These are phyloP conservation scores for Sebastes miniatus DNA, from an alignment of 2,797 vertebrate species.

Conservation along the genomic window DNA sequence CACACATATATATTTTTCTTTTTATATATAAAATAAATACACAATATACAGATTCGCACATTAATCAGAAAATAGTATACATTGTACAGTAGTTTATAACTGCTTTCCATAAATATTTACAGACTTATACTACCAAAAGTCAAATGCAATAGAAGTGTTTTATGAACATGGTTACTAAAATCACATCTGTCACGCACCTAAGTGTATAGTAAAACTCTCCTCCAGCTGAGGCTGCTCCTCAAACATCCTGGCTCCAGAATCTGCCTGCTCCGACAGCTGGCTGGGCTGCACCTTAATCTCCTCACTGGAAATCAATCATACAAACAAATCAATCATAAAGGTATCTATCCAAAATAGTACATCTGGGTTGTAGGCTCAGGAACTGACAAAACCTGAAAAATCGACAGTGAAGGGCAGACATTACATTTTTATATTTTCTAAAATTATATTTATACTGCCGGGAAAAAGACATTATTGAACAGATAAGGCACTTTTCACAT, in stretches of 20 bases:
- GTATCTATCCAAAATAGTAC: background rate
- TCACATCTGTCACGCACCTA: conserved; percentile 80
- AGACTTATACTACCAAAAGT: background rate
- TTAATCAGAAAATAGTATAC: background rate
- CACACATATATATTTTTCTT: background rate
- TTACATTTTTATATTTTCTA: background rate
- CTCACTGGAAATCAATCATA: conserved; percentile 81
- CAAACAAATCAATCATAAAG: background rate
- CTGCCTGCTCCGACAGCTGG: conserved; percentile 86
- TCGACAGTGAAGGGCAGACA: background rate
- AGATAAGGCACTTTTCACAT: background rate
- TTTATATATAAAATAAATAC: no score
- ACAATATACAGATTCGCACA: background rate
- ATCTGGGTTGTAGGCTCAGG: background rate
- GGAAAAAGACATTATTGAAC: background rate
- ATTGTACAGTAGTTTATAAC: background rate
- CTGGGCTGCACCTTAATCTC: conserved; percentile 95
- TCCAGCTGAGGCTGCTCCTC: conserved; percentile 95
- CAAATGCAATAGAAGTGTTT: background rate
- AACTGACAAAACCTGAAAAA: background rate
- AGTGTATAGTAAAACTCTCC: conserved; percentile 98
- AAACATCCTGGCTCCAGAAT: conserved; percentile 86
- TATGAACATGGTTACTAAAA: no score
- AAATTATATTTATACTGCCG: background rate
- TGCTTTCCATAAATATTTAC: background rate